Evolutionary conservation across 1,140 invertebrate species (phyloP), one percentile per base, ranked within the genome.

Genomic region (Epicauta chinensis): DNA sequence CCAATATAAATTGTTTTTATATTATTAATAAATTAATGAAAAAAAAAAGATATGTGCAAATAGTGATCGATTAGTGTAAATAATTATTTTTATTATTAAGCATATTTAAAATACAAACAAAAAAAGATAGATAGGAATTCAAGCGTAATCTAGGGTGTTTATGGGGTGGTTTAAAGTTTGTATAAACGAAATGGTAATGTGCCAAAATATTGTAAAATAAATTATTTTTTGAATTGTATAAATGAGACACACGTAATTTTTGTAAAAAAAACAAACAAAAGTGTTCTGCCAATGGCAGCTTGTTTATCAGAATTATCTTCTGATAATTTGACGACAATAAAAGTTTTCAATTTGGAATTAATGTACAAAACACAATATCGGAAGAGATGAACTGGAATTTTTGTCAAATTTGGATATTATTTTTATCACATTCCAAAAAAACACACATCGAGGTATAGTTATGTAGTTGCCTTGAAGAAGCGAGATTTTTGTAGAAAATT

Each of bases 361-460:
- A 41, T 55, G 51, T 52, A 59, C 42, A 57, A 56, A 59, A n/a
- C n/a, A n/a, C n/a, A 30, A 56, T 38, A 35, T 37, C 43, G 13
- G 53, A 56, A 60, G 54, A 58, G 53, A 59, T 57, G 55, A 59
- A 64, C 62, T 64, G 62, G 59, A 64, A 64, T 55, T 45, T 44
- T 36, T 51, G 53, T 48, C 45, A 44, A 40, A 42, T 40, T 34
- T 52, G 52, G 43, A 49, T 45, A 37, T 38, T 47, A 52, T 12
- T 29, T 36, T 23, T 23, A 55, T 17, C 52, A 58, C 51, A 56
- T 56, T 56, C 43, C 51, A 58, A 44, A 23, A n/a, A n/a, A n/a
- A n/a, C n/a, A n/a, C n/a, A n/a, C n/a, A n/a, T n/a, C n/a, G n/a
- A n/a, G n/a, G n/a, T n/a, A n/a, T n/a, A n/a, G n/a, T 1, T n/a